Percentiles rank a stretch among this genome's conserved stretches.
These are phyloP conservation scores for Pinctada fucata DNA, from an alignment of 2,888 invertebrate species.

Conservation along the genomic window DNA sequence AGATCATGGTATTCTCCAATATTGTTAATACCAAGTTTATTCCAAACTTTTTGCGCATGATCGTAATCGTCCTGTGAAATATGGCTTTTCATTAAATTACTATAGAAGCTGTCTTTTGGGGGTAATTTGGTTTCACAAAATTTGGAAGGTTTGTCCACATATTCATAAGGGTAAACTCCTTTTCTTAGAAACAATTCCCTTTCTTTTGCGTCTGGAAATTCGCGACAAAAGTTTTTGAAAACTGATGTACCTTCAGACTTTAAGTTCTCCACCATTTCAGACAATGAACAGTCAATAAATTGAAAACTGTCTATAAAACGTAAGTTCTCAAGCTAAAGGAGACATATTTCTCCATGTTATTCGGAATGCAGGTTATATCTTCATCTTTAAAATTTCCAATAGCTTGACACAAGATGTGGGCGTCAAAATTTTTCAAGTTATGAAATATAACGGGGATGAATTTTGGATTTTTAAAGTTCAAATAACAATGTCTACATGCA, in stretches of 20 bases:
- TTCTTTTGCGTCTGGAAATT: neutral
- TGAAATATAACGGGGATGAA: slow-evolving; percentile 44
- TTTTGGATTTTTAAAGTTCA: slow-evolving; percentile 6
- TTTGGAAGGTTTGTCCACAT: slow-evolving; percentile 37
- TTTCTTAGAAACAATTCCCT: neutral
- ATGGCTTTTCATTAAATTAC: neutral
- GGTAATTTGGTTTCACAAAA: slow-evolving; percentile 23
- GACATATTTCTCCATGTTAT: slow-evolving; percentile 40
- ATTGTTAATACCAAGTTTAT: neutral
- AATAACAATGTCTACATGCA: neutral
- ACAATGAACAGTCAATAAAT: slow-evolving; percentile 27
- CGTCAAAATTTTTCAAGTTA: slow-evolving; percentile 39
- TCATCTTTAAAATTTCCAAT: slow-evolving; percentile 31
- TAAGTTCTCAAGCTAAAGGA: slow-evolving; percentile 39
- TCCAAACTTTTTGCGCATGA: neutral
- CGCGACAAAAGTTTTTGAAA: neutral
- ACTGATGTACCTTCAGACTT: neutral
- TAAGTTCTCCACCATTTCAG: neutral
- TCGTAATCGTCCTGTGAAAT: neutral
- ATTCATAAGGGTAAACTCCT: slow-evolving; percentile 22
- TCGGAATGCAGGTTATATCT: neutral
- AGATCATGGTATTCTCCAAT: neutral
- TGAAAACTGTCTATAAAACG: slow-evolving; percentile 43
- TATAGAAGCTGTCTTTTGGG: neutral
- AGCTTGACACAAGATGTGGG: slow-evolving; percentile 32